Conservation (phyloP, 2,888 invertebrate species). For the Folsomia candida region DNA sequence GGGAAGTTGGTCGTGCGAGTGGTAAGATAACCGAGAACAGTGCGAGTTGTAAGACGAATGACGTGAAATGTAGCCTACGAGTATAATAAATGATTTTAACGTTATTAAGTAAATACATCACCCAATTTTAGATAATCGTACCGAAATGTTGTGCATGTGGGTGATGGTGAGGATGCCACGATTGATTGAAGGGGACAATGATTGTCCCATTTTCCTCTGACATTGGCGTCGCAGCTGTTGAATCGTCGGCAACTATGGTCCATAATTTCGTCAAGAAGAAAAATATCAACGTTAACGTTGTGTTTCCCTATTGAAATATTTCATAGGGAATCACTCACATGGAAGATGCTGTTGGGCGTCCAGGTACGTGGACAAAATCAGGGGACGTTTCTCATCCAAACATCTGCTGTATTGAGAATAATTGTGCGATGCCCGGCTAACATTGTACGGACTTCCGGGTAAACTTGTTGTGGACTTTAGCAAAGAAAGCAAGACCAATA, state of each 20-base stretch:
- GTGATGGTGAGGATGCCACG: slow-evolving; percentile 58
- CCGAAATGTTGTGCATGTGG: slow-evolving; percentile 68
- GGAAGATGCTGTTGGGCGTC: slow-evolving; percentile 78
- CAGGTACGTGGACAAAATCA: slow-evolving; percentile 89
- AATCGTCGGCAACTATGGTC: slow-evolving; percentile 98
- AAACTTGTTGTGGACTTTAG: slow-evolving; percentile 94
- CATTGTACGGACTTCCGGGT: slow-evolving; percentile 90
- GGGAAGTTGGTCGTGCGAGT: slow-evolving; percentile 86
- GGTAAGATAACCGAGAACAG: slow-evolving; percentile 87
- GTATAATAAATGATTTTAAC: slow-evolving; percentile 36
- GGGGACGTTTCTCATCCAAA: slow-evolving; percentile 85
- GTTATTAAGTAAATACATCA: neutral
- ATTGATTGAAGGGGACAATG: slow-evolving; percentile 56
- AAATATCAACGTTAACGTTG: too few relatives aligned
- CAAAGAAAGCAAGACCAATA: neutral
- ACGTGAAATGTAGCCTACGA: slow-evolving; percentile 63
- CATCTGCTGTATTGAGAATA: slow-evolving; percentile 69
- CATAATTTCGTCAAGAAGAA: too few relatives aligned
- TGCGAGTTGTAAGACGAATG: slow-evolving; percentile 95
- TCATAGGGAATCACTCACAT: too few relatives aligned
- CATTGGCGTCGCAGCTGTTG: slow-evolving; percentile 95
- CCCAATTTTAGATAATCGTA: neutral
- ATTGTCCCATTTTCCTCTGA: slow-evolving; percentile 96
- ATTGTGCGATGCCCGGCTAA: slow-evolving; percentile 87
- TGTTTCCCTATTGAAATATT: too few relatives aligned